phyloP scores from a whole-genome alignment of 2,888 invertebrate species.

The Podotricha telesiphe region DNA sequence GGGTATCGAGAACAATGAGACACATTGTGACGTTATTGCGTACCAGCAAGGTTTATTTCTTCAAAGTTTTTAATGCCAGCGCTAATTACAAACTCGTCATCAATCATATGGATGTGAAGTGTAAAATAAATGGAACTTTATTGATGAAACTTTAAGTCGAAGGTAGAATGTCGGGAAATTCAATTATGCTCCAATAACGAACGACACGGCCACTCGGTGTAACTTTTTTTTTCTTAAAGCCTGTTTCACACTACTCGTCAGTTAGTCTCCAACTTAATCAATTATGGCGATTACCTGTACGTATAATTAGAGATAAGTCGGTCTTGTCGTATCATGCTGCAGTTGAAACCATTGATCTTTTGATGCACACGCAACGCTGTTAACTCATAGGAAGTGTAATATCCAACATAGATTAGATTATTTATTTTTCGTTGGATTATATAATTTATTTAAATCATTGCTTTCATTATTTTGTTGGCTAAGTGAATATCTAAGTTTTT shows the following conservation, averaged over 20 bases:
- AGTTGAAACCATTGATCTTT: constrained; percentile 7
- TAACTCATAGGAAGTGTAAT: background rate
- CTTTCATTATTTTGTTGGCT: background rate
- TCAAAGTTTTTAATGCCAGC: constrained; percentile 11
- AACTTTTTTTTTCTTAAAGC: constrained; percentile 25
- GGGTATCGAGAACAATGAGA: constrained; percentile 43
- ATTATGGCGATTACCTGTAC: constrained; percentile 18
- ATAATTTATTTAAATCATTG: background rate
- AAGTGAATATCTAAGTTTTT: background rate
- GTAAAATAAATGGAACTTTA: constrained; percentile 25
- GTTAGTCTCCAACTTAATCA: constrained; percentile 22
- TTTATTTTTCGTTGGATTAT: background rate
- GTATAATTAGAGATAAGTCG: constrained; percentile 16
- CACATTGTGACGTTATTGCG: constrained; percentile 26
- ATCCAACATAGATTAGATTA: constrained; percentile 4
- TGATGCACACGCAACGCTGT: constrained; percentile 5
- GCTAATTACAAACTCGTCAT: constrained; percentile 73
- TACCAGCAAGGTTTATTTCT: constrained; percentile 26
- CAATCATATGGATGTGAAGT: constrained; percentile 58
- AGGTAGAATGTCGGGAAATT: constrained; percentile 19
- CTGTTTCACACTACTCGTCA: constrained; percentile 27
- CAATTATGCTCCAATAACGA: constrained; percentile 34
- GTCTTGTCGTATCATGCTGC: background rate
- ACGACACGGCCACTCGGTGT: constrained; percentile 12
- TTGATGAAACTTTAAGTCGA: constrained; percentile 27